Evolutionary conservation across 2,888 invertebrate species (phyloP), one percentile per base, ranked within the genome.

Genomic region (Oscheius sp.): DNA sequence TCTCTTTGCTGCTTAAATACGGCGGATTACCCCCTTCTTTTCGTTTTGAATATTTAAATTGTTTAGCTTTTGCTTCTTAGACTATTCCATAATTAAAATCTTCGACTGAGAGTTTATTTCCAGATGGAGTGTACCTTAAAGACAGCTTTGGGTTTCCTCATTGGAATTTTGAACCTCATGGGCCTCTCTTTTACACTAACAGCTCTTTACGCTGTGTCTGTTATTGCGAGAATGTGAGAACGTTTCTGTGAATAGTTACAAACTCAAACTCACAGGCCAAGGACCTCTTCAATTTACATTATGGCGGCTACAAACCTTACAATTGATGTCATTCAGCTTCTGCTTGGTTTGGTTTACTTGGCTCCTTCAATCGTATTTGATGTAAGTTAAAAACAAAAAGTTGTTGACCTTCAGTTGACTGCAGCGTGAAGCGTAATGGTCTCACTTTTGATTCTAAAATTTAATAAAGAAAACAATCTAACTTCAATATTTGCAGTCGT

Each of bases 201-300:
- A 41, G 73, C 76, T 18, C 68, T 76, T n/a, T n/a, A 64, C 45
- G 43, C 76, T 2, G 76, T 76, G 0, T 73, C 69, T 43, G 64
- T 73, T 5, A 55, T 76, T n/a, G 76, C 66, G 6, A 66, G 35
- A 66, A 49, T 52, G 66, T 66, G 9, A 35, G 35, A 35, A 3
- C 35, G 35, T 35, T 35, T 35, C 16, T 43, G 29, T 12, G 16
- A 16, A 3, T 49, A 13, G 21, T 27, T 6, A 29, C 18, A 23
- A 12, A 25, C 0, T 73, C 64, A n/a, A 27, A 7, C 18, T 52
- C 53, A 21, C 13, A 66, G 66, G 27, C 66, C 66, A 1, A 66
- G 73, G 29, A 68, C 64, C 21, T 73, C 69, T 49, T 71, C 80
- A 0, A 77, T 81, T 23, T 81, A 79, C 68, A 76, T 79, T 59